Evolutionary conservation across 2,113 vertebrate species (phyloP), one percentile per base, ranked within the genome.

Genomic region (Tor tambroides): DNA sequence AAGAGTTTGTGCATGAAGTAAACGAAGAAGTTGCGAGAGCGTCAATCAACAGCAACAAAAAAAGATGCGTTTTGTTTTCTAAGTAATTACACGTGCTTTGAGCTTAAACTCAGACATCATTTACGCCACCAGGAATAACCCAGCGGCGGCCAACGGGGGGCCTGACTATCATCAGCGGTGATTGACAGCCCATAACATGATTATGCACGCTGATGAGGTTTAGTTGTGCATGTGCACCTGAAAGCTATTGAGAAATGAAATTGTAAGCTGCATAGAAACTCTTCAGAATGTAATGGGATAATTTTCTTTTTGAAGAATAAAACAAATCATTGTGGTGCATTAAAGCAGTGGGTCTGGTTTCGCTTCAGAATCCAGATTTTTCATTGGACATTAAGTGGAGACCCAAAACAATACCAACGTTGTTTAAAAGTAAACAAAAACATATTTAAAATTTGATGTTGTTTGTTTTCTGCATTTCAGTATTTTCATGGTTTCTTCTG

Each of bases 131-230:
- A 35, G 63, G 28, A 83, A 32, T 71, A 83, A 83, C 19, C 26
- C 43, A 71, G 19, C 19, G 3, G 26, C 1, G 43, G 61, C 26
- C 80, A 7, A 23, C 14, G 35, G 77, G 77, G 77, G 21, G 17
- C 23, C 14, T 80, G 79, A 80, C 61, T 26, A 43, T 82, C 59
- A 69, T 49, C 65, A 71, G 11, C 3, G 12, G n/a, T 83, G 63
- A 83, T 32, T 71, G 81, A 83, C 81, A 83, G 63, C 6, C 65
- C 43, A 2, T 51, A 49, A 54, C 63, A 69, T 35, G n/a, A 71
- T 82, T 67, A 82, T 43, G 61, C 80, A 81, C 6, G 38, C 56
- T 81, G 79, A 81, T 81, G 61, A 78, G 46, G 46, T 78, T 78
- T 54, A 82, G 61, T 30, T 82, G 35, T 46, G 61, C 7, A 4